Evolutionary conservation across 2,113 vertebrate genomes (phyloP).

Genomic region (Embiotoca jacksoni): DNA sequence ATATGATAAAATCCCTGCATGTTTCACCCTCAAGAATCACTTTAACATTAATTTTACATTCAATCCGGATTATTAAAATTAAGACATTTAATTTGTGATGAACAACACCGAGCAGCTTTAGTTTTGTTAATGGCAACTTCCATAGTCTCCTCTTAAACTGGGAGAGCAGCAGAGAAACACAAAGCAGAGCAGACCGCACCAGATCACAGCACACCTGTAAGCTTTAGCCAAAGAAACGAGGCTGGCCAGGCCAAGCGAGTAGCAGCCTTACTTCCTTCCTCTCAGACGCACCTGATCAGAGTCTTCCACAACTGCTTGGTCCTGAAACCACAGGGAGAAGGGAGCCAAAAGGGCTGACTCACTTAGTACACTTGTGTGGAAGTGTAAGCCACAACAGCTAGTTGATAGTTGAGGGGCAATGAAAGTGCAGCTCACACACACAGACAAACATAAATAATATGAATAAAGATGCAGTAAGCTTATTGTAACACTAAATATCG

Average conservation of each 20-base stretch:
- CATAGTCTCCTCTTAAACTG: conserved; percentile 4
- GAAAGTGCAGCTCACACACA: conserved; percentile 8
- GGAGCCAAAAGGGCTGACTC: conserved; percentile 56
- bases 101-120: conserved; percentile 50
- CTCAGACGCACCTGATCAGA: conserved; percentile 80
- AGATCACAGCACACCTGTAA: conserved; percentile 79
- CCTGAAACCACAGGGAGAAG: conserved; percentile 84
- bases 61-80: not conserved
- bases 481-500: not conserved
- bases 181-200: conserved; percentile 63
- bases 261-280: conserved; percentile 73
- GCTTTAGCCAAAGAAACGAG: conserved; percentile 69
- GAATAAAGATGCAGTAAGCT: not conserved
- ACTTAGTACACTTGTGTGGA: conserved; percentile 31
- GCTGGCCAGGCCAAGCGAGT: conserved; percentile 53
- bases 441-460: conserved; percentile 16
- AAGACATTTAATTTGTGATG: not conserved
- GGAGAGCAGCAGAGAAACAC: conserved; percentile 37
- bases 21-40: not conserved
- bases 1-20: not conserved
- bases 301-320: conserved; percentile 74
- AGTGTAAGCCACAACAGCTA: conserved; percentile 5
- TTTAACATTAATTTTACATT: too few relatives aligned
- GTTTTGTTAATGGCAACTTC: conserved; percentile 70
- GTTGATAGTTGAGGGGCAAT: not conserved